Percentiles rank a stretch among this genome's conserved stretches.
Conservation (phyloP, 2,888 invertebrate genomes). For the Plebejus argus region DNA sequence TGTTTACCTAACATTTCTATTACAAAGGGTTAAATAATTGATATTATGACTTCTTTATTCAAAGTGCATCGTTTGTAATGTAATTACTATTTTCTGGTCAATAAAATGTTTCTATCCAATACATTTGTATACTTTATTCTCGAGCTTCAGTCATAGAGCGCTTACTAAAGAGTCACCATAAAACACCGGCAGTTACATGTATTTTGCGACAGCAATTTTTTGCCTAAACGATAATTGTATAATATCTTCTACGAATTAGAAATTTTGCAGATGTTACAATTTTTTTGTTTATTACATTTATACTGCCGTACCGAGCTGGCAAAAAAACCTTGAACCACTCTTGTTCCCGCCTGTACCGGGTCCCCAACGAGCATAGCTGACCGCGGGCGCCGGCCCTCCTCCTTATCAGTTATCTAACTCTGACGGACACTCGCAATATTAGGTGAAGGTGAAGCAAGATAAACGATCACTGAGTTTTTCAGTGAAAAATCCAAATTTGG, state of each 20-base stretch:
- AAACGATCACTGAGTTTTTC: background rate
- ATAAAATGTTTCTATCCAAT: background rate
- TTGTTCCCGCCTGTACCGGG: conserved; percentile 40
- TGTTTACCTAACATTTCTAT: conserved; percentile 1
- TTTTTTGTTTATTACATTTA: too few species aligned
- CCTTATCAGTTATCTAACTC: conserved; percentile 45
- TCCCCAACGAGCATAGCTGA: conserved; percentile 49
- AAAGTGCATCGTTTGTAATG: background rate
- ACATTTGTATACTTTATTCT: background rate
- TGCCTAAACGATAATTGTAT: too few species aligned
- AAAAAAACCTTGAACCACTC: conserved; percentile 41
- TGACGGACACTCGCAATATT: conserved; percentile 35
- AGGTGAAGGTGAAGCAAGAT: conserved; percentile 4
- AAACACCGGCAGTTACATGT: background rate
- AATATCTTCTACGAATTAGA: too few species aligned
- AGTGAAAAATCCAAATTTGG: too few species aligned
- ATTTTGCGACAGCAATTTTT: too few species aligned
- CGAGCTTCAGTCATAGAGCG: background rate
- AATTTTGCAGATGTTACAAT: too few species aligned
- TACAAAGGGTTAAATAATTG: conserved; percentile 1
- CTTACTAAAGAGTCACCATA: background rate
- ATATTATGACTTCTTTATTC: conserved; percentile 5
- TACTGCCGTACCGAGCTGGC: background rate
- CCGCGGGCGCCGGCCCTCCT: conserved; percentile 60
- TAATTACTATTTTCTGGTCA: background rate